phyloP scores from a whole-genome alignment of 2,113 vertebrate genomes.

The Heterotis niloticus region DNA sequence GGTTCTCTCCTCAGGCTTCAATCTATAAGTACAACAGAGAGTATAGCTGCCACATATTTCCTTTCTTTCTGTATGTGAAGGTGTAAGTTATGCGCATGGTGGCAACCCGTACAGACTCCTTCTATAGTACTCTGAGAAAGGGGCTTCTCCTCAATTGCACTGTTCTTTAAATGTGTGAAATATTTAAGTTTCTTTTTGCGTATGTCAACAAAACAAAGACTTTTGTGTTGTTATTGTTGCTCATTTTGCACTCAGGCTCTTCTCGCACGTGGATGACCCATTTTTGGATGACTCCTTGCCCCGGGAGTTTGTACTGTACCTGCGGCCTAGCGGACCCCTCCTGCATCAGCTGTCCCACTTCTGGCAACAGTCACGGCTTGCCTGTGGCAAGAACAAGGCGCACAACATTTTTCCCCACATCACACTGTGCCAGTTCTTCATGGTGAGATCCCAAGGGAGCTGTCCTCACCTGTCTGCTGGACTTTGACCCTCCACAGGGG shows the following conservation, averaged over 20 bases:
- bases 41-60: not conserved
- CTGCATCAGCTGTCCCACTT: constrained; percentile 90
- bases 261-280: constrained; percentile 93
- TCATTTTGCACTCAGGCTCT: constrained; percentile 70
- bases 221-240: too few species aligned
- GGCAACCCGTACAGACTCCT: too few species aligned
- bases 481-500: too few species aligned
- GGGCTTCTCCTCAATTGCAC: too few species aligned
- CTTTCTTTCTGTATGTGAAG: not conserved
- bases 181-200: too few species aligned
- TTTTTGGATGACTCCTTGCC: constrained; percentile 91
- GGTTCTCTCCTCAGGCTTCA: too few species aligned
- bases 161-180: too few species aligned
- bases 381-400: constrained; percentile 96
- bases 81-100: too few species aligned
- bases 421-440: constrained; percentile 98
- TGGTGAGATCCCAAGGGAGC: constrained; percentile 66
- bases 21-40: too few species aligned
- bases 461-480: too few species aligned
- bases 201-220: too few species aligned
- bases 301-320: constrained; percentile 91
- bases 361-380: constrained; percentile 91
- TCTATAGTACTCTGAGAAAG: too few species aligned
- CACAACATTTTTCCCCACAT: constrained; percentile 99
- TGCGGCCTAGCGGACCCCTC: constrained; percentile 87